Conservation (phyloP, 2,888 invertebrate species). For the Clistopyga incitator region DNA sequence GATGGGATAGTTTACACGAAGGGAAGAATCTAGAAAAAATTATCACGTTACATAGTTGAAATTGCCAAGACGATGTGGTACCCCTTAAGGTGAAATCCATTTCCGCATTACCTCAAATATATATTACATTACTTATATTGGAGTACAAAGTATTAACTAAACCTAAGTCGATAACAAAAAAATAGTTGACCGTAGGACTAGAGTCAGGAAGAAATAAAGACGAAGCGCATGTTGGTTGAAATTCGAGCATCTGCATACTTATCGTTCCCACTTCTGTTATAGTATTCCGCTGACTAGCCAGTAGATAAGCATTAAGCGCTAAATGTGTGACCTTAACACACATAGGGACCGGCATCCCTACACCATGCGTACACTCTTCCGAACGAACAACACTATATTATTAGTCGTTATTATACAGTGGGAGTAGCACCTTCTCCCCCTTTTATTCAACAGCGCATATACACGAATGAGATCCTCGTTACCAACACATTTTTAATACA, state of each 20-base stretch:
- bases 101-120: neutral
- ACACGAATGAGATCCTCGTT: neutral
- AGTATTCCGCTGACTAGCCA: neutral
- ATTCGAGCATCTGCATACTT: conserved; percentile 46
- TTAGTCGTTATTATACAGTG: conserved; percentile 30
- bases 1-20: neutral
- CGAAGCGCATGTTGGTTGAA: conserved; percentile 28
- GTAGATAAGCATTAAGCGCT: conserved; percentile 27
- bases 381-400: conserved; percentile 37
- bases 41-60: too few relatives aligned
- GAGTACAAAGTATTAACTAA: neutral
- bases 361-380: conserved; percentile 7
- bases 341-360: conserved; percentile 19
- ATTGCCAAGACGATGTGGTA: too few relatives aligned
- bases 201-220: neutral
- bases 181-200: neutral
- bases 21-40: too few relatives aligned
- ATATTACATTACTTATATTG: neutral
- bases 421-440: conserved; percentile 4
- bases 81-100: neutral
- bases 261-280: conserved; percentile 22
- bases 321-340: conserved; percentile 47
- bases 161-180: conserved; percentile 10
- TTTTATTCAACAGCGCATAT: neutral
- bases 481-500: conserved; percentile 14